Conservation (phyloP, 2,888 invertebrate genomes). For the Elmis aenea region DNA sequence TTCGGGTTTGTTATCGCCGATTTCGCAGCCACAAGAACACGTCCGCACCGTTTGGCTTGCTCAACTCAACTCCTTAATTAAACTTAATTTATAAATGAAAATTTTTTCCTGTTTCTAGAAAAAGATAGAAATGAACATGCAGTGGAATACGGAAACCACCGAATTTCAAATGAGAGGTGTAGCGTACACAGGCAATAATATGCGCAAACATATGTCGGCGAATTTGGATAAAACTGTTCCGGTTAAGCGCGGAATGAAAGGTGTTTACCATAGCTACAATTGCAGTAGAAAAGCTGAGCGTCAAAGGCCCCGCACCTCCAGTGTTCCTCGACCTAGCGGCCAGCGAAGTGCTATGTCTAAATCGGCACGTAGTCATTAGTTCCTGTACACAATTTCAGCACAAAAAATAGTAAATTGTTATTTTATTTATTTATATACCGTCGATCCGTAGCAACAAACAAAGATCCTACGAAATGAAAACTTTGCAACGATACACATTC, state of each 20-base stretch:
- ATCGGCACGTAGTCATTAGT: conserved; percentile 1
- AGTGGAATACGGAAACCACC: conserved; percentile 98
- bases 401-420: too few relatives aligned
- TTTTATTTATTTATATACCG: too few relatives aligned
- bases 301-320: conserved; percentile 27
- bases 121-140: conserved; percentile 83
- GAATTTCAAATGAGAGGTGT: conserved; percentile 98
- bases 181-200: conserved; percentile 98
- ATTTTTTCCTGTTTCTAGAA: conserved; percentile 51
- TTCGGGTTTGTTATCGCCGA: too few relatives aligned
- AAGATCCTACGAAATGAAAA: too few relatives aligned
- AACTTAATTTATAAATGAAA: conserved; percentile 5
- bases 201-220: conserved; percentile 66
- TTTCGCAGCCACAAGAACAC: too few relatives aligned
- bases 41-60: too few relatives aligned
- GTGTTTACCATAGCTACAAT: conserved; percentile 42
- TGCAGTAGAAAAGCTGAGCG: conserved; percentile 22
- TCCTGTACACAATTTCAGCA: too few relatives aligned
- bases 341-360: conserved; percentile 3
- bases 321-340: conserved; percentile 30
- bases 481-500: too few relatives aligned
- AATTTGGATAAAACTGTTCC: conserved; percentile 35
- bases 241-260: conserved; percentile 38
- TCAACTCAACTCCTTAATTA: too few relatives aligned
- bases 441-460: too few relatives aligned